phyloP scores from a whole-genome alignment of 1,140 invertebrate species.

The Diabrotica virgifera region DNA sequence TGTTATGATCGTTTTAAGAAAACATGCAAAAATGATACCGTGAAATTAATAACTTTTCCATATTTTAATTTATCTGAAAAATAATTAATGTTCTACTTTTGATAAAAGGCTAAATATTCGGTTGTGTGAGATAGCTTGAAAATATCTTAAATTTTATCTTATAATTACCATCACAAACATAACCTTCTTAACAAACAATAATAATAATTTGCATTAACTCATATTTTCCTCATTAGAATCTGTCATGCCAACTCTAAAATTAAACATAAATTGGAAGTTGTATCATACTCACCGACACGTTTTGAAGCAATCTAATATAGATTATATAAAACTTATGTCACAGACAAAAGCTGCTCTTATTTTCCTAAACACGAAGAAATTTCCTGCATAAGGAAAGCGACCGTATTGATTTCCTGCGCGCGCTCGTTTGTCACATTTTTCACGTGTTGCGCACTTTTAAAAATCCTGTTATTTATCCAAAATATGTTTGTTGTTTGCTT shows the following conservation, averaged over 20 bases:
- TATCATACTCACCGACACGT: background rate
- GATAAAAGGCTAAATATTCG: too few species aligned
- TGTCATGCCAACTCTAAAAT: background rate
- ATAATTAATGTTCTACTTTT: too few species aligned
- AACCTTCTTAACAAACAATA: too few species aligned
- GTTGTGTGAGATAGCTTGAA: too few species aligned
- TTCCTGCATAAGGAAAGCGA: constrained; percentile 4
- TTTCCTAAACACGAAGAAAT: constrained; percentile 5
- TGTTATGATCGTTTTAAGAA: too few species aligned
- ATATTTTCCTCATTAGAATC: background rate
- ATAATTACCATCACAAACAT: too few species aligned
- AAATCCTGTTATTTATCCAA: background rate
- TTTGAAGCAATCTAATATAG: background rate
- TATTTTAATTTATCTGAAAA: too few species aligned
- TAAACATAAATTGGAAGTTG: background rate
- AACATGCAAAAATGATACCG: too few species aligned
- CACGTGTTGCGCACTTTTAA: constrained; percentile 14
- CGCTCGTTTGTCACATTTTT: background rate
- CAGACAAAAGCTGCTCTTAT: background rate
- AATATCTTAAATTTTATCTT: too few species aligned
- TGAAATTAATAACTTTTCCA: too few species aligned
- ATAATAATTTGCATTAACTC: too few species aligned
- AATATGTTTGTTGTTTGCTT: too few species aligned
- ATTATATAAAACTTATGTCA: background rate
- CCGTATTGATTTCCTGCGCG: constrained; percentile 14